These are phyloP conservation scores for Diglossa brunneiventris DNA, from an alignment of 2,113 vertebrate species.

Conservation along the genomic window DNA sequence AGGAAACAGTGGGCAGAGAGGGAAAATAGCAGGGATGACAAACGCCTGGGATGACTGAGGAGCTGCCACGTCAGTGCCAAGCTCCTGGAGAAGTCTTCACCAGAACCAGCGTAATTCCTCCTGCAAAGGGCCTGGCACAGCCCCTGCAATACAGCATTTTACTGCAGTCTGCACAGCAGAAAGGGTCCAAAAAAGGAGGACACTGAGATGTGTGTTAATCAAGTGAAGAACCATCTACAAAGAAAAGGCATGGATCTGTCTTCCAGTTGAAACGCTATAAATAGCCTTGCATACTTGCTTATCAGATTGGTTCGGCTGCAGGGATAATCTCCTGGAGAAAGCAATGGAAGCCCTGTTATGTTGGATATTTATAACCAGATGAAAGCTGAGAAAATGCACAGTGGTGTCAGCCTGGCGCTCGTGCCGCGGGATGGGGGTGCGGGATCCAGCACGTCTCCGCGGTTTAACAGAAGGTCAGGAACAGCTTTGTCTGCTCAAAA, in stretches of 20 bases:
- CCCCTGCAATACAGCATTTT: constrained; percentile 58
- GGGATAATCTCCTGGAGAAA: constrained; percentile 66
- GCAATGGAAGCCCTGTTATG: constrained; percentile 62
- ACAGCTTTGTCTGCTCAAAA: not conserved
- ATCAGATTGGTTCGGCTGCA: constrained; percentile 66
- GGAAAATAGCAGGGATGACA: constrained; percentile 24
- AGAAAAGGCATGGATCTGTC: constrained; percentile 67
- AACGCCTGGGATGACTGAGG: constrained; percentile 4
- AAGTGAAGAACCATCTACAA: constrained; percentile 67
- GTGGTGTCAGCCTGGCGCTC: not conserved
- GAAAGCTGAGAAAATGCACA: constrained; percentile 57
- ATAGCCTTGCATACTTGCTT: constrained; percentile 65
- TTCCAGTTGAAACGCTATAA: constrained; percentile 64
- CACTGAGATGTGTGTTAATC: constrained; percentile 62
- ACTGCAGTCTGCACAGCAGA: constrained; percentile 47
- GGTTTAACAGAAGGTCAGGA: constrained; percentile 3
- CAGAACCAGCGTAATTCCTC: not conserved
- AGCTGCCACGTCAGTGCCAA: not conserved
- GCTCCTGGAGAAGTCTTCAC: not conserved
- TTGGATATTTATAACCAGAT: constrained; percentile 68
- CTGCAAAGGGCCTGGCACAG: constrained; percentile 42
- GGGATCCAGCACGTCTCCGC: not conserved
- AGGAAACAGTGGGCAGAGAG: constrained; percentile 36
- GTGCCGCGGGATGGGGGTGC: not conserved
- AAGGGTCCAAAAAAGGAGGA: constrained; percentile 66